Percentiles rank a stretch among this genome's conserved stretches.
These are phyloP conservation scores for Neocrepidodera transversa DNA, from an alignment of 2,888 invertebrate species.

Conservation along the genomic window DNA sequence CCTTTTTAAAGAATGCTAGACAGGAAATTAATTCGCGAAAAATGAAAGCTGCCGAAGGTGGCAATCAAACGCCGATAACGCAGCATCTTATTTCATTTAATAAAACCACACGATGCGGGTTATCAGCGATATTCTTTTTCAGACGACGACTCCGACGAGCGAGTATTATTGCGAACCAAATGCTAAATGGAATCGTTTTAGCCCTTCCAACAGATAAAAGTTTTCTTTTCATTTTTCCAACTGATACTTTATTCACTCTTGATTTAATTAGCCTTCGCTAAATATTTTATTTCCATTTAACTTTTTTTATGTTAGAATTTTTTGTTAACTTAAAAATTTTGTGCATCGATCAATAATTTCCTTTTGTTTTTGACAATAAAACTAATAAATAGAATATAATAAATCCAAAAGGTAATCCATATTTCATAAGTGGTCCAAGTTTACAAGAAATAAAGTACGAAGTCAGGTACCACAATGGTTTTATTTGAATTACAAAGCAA, in stretches of 20 bases:
- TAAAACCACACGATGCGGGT: constrained; percentile 54
- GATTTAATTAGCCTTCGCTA: constrained; percentile 3
- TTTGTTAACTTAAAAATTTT: no score
- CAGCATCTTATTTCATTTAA: constrained; percentile 60
- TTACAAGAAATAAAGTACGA: no score
- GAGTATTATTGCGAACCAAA: constrained; percentile 21
- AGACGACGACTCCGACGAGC: constrained; percentile 1
- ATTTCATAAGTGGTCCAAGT: no score
- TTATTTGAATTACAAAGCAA: no score
- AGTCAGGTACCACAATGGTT: no score
- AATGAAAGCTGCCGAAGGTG: constrained; percentile 60
- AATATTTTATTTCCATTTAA: no score
- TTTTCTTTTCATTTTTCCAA: constrained; percentile 12
- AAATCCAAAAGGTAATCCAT: no score
- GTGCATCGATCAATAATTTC: no score
- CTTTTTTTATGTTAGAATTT: no score
- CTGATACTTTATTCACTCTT: not conserved
- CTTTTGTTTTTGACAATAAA: no score
- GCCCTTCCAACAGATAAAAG: constrained; percentile 22
- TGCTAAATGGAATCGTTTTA: constrained; percentile 30
- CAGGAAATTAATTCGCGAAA: constrained; percentile 64
- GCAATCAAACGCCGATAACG: constrained; percentile 59
- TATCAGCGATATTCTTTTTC: constrained; percentile 47
- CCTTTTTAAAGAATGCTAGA: constrained; percentile 61
- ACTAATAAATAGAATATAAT: no score